A percentile compares a stretch with the other conserved stretches of the same genome.
These are phyloP conservation scores for Manis javanica DNA, from an alignment of 2,797 vertebrate genomes.

Conservation along the genomic window DNA sequence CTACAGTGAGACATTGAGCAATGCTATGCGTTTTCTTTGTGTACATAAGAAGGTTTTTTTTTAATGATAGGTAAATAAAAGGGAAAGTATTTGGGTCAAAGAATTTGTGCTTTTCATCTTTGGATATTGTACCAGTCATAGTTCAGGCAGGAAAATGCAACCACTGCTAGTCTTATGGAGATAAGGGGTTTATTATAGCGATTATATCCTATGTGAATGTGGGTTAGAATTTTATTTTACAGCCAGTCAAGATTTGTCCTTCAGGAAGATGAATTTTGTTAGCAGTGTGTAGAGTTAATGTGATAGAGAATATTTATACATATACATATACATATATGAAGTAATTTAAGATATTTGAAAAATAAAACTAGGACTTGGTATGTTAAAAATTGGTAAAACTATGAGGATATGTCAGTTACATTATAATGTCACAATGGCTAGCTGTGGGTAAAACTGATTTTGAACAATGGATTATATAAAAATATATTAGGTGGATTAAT, in stretches of 20 bases:
- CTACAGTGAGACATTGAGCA: neutral
- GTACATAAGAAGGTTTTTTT: neutral
- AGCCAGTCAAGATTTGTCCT: neutral
- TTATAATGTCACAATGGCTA: neutral
- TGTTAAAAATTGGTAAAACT: neutral
- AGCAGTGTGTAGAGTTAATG: neutral
- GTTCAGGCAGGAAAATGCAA: neutral
- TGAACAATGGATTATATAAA: neutral
- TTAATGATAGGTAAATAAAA: neutral
- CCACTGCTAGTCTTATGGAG: neutral
- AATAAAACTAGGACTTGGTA: neutral
- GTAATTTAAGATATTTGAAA: neutral
- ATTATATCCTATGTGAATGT: neutral
- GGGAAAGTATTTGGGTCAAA: neutral
- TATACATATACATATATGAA: neutral
- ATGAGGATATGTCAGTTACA: neutral
- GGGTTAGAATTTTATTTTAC: neutral
- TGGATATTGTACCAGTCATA: neutral
- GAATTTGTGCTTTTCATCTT: neutral
- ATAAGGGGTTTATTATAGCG: neutral
- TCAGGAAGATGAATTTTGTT: neutral
- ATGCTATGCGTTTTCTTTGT: neutral
- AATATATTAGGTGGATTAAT: neutral
- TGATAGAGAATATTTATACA: neutral
- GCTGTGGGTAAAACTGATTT: neutral